Evolutionary conservation across 2,113 vertebrate genomes (phyloP).

Genomic region (Ctenomys sociabilis): DNA sequence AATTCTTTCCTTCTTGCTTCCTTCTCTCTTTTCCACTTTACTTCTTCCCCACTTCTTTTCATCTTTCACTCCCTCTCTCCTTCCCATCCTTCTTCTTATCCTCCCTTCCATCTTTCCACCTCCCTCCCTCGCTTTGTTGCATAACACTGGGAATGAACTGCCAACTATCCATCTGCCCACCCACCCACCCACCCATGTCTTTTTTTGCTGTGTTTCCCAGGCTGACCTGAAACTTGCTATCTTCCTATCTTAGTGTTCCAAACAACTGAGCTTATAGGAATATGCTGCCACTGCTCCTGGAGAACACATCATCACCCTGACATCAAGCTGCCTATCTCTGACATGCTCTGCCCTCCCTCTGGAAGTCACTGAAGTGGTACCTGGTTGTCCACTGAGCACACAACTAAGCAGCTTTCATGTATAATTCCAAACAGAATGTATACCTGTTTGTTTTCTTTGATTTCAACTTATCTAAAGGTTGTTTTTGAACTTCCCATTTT

Average conservation of each 20-base stretch:
- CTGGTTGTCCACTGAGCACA: accelerated
- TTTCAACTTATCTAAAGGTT: background rate
- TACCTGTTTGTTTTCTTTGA: background rate
- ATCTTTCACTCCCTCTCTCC: background rate
- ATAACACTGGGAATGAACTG: background rate
- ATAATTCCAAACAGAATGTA: background rate
- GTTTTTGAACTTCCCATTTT: background rate
- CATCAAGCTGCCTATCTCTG: background rate
- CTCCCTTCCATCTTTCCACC: background rate
- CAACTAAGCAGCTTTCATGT: background rate
- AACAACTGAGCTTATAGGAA: background rate
- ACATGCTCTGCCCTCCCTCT: background rate
- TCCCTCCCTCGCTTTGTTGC: background rate
- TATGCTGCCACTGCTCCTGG: background rate
- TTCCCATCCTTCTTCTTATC: no score
- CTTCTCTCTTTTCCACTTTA: background rate
- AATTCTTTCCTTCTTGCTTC: background rate
- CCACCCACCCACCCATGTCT: no score
- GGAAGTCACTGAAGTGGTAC: background rate
- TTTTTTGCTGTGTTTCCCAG: background rate
- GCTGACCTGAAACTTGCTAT: background rate
- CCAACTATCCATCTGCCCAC: background rate
- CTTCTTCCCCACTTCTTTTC: background rate
- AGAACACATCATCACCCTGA: background rate
- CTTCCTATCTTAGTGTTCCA: background rate